A percentile compares a stretch with the other conserved stretches of the same genome.
Evolutionary conservation across 2,888 invertebrate species (phyloP).

Genomic region (Noctua janthina): DNA sequence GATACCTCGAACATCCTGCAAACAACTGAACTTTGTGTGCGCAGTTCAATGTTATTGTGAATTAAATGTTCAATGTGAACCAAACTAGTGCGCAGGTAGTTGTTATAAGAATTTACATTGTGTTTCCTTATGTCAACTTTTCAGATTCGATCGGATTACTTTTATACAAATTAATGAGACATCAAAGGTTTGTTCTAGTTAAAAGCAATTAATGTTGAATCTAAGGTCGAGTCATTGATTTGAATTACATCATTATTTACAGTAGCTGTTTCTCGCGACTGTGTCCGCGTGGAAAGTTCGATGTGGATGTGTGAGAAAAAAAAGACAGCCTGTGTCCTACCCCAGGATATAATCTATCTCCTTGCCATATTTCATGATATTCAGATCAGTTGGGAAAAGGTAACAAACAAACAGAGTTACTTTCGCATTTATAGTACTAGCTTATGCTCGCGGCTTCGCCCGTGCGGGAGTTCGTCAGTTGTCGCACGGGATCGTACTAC

Average conservation of each 20-base stretch:
- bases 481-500: too few relatives aligned
- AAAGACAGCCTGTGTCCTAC: not conserved
- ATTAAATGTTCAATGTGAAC: constrained; percentile 49
- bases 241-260: not conserved
- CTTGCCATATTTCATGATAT: not conserved
- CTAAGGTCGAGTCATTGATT: not conserved
- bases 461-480: too few relatives aligned
- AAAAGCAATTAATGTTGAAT: not conserved
- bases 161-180: not conserved
- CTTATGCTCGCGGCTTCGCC: too few relatives aligned
- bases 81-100: constrained; percentile 6
- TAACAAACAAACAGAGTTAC: too few relatives aligned
- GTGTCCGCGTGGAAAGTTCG: not conserved
- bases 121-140: not conserved
- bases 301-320: not conserved
- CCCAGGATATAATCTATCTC: not conserved
- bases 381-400: not conserved
- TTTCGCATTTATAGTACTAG: too few relatives aligned
- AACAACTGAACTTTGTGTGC: constrained; percentile 48
- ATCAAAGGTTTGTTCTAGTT: not conserved
- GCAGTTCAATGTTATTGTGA: constrained; percentile 43
- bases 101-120: not conserved
- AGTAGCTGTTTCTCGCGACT: not conserved
- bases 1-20: constrained; percentile 57
- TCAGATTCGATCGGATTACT: not conserved